Evolutionary conservation across 1,140 invertebrate genomes (phyloP).

Genomic region (Trypoxylus dichotomus): DNA sequence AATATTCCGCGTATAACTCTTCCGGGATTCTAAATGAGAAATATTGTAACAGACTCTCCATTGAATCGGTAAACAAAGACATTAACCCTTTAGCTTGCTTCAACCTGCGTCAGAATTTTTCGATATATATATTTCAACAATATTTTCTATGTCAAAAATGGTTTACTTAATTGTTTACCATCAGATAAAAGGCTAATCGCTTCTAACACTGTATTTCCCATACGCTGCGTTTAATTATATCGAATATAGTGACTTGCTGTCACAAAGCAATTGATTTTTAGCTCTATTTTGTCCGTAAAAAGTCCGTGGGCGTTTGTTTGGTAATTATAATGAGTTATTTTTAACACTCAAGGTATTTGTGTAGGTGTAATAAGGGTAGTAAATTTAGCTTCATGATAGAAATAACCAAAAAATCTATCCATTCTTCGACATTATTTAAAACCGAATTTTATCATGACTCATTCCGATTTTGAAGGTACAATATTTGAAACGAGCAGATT

Average conservation of each 20-base stretch:
- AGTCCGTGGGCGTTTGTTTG: not conserved
- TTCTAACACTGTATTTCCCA: not conserved
- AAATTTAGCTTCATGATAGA: constrained; percentile 10
- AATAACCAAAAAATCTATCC: not conserved
- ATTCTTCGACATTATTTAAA: not conserved
- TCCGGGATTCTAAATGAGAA: too few species aligned
- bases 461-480: too few species aligned
- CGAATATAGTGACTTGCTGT: not conserved
- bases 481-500: too few species aligned
- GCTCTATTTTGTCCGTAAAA: not conserved
- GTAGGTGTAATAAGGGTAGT: not conserved
- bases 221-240: not conserved
- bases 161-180: not conserved
- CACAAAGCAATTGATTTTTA: not conserved
- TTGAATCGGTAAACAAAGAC: not conserved
- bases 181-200: not conserved
- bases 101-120: too few species aligned
- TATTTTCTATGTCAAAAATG: not conserved
- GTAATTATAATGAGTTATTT: not conserved
- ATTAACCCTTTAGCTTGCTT: not conserved
- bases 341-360: not conserved
- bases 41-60: too few species aligned
- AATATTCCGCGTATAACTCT: too few species aligned
- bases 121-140: not conserved
- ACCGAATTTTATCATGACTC: too few species aligned